Base-by-base conservation (phyloP, 2,797 vertebrate genomes). In the Oophaga sylvatica region DNA sequence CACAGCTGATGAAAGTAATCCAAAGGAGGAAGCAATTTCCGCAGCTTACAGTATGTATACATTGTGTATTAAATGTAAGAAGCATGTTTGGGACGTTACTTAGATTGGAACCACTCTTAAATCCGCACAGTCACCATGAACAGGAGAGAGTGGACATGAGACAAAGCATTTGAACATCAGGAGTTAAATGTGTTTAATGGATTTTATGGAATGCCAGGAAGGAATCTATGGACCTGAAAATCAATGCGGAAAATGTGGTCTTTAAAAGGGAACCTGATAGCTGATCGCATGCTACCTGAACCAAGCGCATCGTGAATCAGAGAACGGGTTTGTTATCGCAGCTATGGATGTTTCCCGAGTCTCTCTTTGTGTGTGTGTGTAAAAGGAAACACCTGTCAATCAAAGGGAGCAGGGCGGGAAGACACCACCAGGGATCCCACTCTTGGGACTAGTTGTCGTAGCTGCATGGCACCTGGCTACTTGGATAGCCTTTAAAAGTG, bases 1-100 rank as follows among this genome's bases (percentile, higher is more conserved):
- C 29, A 29, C 48, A 71, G 48, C 56, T 79, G 81, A 87, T 83
- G 87, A 87, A 87, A 87, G 87, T 70, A 87, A 87, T 79, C 60
- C 63, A 57, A 26, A 79, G 22, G 41, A 70, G 73, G 57, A 87
- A 82, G 20, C 80, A 76, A 81, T 81, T 75, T 83, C 80, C 62
- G 53, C 26, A 83, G 60, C 59, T 65, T 22, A 16, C 48, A 77
- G 57, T 53, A 63, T 83, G 71, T 87, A 67, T 68, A 87, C 67
- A 76, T 82, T 81, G 57, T 26, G 57, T 41, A 87, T 82, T 65
- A 71, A 87, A 81, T 29, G 26, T 12, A 59, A 81, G 57, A 87
- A 31, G 41, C 68, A 73, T 75, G 68, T 53, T 65, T 57, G 11
- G 45, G 60, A 76, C 56, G 68, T 35, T 63, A 29, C 71, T 65